Conservation (phyloP, 2,113 vertebrate species). For the Tricholaema leucomelas region DNA sequence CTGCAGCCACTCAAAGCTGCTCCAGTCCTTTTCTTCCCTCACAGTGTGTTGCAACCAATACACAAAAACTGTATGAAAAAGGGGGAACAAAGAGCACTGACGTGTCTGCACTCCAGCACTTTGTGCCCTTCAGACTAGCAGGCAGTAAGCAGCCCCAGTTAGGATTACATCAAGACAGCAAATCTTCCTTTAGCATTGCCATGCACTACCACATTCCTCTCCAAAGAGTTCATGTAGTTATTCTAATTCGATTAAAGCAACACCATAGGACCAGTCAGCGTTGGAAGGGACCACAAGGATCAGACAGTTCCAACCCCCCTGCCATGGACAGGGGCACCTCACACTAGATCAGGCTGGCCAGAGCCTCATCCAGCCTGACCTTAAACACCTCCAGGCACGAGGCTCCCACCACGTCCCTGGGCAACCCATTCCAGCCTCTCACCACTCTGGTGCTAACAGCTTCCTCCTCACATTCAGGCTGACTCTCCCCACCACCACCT, state of each 20-base stretch:
- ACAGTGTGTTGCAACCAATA: not conserved
- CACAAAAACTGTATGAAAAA: not conserved
- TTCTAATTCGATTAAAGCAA: conserved; percentile 17
- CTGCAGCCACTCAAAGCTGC: not conserved
- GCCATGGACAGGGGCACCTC: no score
- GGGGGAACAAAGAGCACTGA: not conserved
- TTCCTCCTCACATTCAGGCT: no score
- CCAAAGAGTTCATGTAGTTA: not conserved
- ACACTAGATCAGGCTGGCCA: no score
- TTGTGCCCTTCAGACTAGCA: not conserved
- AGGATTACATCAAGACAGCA: not conserved
- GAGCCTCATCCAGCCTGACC: no score
- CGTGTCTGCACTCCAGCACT: not conserved
- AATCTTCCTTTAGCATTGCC: not conserved
- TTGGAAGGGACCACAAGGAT: no score
- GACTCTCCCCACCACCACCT: no score
- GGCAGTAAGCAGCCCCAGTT: not conserved
- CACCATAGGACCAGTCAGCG: no score
- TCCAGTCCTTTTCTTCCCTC: not conserved
- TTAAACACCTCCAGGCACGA: no score
- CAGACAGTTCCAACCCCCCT: no score
- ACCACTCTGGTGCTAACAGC: no score
- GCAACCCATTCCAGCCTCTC: no score
- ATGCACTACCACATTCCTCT: not conserved
- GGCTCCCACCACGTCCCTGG: no score